These are phyloP conservation scores for Netelia virgata DNA, from an alignment of 2,888 invertebrate species.

Conservation along the genomic window DNA sequence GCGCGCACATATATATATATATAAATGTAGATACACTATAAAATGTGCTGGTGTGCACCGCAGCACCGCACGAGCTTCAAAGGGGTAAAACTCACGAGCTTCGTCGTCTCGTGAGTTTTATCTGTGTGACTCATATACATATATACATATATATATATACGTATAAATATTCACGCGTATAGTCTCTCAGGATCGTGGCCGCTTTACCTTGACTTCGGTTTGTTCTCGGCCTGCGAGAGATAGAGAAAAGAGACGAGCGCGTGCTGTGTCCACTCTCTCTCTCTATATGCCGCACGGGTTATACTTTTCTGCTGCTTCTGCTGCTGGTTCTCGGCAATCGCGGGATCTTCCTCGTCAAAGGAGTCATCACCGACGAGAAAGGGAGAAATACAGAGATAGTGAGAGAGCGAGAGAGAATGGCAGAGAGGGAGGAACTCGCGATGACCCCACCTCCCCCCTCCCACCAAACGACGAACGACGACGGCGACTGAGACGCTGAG, in stretches of 20 bases:
- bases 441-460: slow-evolving; percentile 63
- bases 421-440: slow-evolving; percentile 26
- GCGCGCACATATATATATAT: no score
- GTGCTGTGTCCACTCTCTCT: slow-evolving; percentile 61
- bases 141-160: neutral
- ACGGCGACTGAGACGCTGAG: slow-evolving; percentile 53
- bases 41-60: slow-evolving; percentile 14
- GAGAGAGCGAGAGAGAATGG: slow-evolving; percentile 29
- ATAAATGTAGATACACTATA: neutral
- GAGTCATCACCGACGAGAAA: slow-evolving; percentile 68
- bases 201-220: slow-evolving; percentile 80
- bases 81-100: slow-evolving; percentile 10
- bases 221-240: slow-evolving; percentile 66
- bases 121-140: slow-evolving; percentile 21
- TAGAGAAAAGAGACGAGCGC: slow-evolving; percentile 39
- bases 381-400: slow-evolving; percentile 19
- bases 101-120: slow-evolving; percentile 31
- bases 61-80: slow-evolving; percentile 36
- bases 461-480: slow-evolving; percentile 56
- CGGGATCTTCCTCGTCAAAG: slow-evolving; percentile 77
- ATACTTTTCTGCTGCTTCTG: slow-evolving; percentile 58
- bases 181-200: slow-evolving; percentile 76
- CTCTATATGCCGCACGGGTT: slow-evolving; percentile 48
- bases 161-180: neutral
- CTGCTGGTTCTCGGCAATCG: slow-evolving; percentile 75